Evolutionary conservation across 37 sponge, comb jelly and placozoan species (phyloP), one percentile per base, ranked within the genome.

Genomic region (Amphimedon queenslandica): DNA sequence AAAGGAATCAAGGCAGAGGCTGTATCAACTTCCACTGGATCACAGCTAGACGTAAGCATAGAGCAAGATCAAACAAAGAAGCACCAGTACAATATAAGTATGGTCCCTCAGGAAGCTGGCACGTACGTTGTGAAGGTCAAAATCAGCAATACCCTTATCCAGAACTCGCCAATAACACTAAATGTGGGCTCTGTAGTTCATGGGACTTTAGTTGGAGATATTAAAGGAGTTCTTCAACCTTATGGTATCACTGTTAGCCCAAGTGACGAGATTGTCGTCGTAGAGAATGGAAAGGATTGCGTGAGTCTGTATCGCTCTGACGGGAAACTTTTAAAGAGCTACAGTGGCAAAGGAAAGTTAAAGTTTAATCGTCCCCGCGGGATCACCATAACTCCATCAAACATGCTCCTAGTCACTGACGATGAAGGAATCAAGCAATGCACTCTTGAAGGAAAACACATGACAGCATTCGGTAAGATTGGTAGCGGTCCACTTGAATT

Each of bases 401-500:
- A n/a, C 27, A 6, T 60, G 23, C 21, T 60, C 27, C 21, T 60
- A 6, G 21, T 60, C 28, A 25, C 27, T 6, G 61, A 60, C 27
- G 61, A 60, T n/a, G 61, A 60, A n/a, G 61, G 61, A n/a, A 13
- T 60, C 23, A 60, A 60, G 28, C 61, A 60, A 11, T 60, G 21
- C 28, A 60, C 61, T 6, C 8, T 73, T 36, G 55, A 57, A 13
- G 75, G 75, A 3, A 30, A 56, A n/a, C 37, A 58, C 6, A 25
- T 73, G 35, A 56, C 36, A 28, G 35, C 57, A 57, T 37, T 73
- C 25, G 75, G 75, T 3, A 58, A 37, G 6, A 30, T 37, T 18
- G 75, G 75, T 28, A n/a, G 6, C 37, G 75, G 60, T 35, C 33
- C 57, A 58, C 18, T 56, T 23, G 75, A 73, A 30, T 73, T 73